phyloP scores from a whole-genome alignment of 2,888 invertebrate genomes.

The Plutella xylostella region DNA sequence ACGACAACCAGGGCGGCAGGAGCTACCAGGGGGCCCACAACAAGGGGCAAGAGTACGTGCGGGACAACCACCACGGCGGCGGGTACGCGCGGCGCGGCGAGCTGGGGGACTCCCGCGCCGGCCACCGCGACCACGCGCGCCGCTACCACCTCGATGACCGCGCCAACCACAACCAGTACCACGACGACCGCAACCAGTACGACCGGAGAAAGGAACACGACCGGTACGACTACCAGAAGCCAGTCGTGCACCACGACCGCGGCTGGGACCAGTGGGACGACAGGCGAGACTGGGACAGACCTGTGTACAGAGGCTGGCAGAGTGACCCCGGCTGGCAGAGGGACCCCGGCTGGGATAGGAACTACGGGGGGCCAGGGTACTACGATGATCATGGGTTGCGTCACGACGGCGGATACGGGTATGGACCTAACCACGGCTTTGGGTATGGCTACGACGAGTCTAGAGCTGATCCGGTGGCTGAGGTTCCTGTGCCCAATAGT shows the following conservation, averaged over 20 bases:
- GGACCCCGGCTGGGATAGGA: constrained; percentile 34
- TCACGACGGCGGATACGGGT: constrained; percentile 52
- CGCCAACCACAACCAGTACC: constrained; percentile 50
- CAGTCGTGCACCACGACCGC: constrained; percentile 32
- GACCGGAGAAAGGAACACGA: constrained; percentile 47
- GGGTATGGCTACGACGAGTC: constrained; percentile 55
- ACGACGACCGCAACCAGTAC: constrained; percentile 44
- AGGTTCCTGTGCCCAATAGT: constrained; percentile 42
- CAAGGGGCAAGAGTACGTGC: constrained; percentile 48
- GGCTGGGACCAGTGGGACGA: constrained; percentile 51
- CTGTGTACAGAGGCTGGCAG: constrained; percentile 30
- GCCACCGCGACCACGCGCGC: constrained; percentile 51
- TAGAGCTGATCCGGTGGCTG: constrained; percentile 39
- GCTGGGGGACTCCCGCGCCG: constrained; percentile 45
- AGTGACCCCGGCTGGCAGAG: constrained; percentile 28
- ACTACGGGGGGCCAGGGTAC: constrained; percentile 52
- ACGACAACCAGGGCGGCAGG: constrained; percentile 51
- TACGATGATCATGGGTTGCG: constrained; percentile 51
- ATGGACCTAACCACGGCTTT: constrained; percentile 48
- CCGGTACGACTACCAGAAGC: constrained; percentile 37
- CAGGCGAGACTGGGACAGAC: constrained; percentile 32
- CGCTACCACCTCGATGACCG: constrained; percentile 58
- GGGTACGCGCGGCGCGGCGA: constrained; percentile 52
- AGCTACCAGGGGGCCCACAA: constrained; percentile 54
- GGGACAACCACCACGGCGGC: constrained; percentile 48